Evolutionary conservation across 2,797 vertebrate genomes (phyloP), one percentile per base, ranked within the genome.

Genomic region (Xiphophorus birchmanni): DNA sequence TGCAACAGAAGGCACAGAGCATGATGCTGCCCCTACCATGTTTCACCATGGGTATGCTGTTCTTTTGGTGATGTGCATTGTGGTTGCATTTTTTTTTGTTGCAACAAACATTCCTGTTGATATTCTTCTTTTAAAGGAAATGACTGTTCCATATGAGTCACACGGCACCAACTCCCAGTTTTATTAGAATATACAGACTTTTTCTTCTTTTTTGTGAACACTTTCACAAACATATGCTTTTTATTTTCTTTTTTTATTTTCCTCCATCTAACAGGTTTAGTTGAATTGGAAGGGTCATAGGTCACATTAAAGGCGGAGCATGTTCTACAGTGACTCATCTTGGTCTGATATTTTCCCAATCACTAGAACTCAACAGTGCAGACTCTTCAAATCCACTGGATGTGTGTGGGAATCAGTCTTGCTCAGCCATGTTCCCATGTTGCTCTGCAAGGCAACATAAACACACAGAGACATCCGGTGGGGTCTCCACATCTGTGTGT

Each of bases 381-480:
- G 60, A 18, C 60, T 35, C 29, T 65, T 37, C 6, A 40, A 12
- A 26, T 42, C 37, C 18, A 69, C 37, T 40, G 18, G 18, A 11
- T 75, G 81, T 48, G 76, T 83, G 86, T 86, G 84, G 75, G 86
- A 80, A 82, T 83, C 76, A 74, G 21, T 73, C 42, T n/a, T 60
- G 73, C 26, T 65, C 58, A 84, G 81, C 60, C 82, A 15, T 52
- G 60, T 90, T 90, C 90, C 86, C 86, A 81, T 85, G 84, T 79
- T 82, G 80, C 52, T 84, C 76, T 78, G 58, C 52, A 77, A 75
- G 80, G 73, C 73, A 73, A 80, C 47, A 71, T 80, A 79, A 79
- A 83, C 77, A 85, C 63, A 82, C 75, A 86, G 74, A 85, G 6
- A 87, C 84, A 88, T 89, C 86, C 87, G 85, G 84, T 40, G 32